Evolutionary conservation across 1,140 invertebrate species (phyloP).

Genomic region (Magallana angulata): DNA sequence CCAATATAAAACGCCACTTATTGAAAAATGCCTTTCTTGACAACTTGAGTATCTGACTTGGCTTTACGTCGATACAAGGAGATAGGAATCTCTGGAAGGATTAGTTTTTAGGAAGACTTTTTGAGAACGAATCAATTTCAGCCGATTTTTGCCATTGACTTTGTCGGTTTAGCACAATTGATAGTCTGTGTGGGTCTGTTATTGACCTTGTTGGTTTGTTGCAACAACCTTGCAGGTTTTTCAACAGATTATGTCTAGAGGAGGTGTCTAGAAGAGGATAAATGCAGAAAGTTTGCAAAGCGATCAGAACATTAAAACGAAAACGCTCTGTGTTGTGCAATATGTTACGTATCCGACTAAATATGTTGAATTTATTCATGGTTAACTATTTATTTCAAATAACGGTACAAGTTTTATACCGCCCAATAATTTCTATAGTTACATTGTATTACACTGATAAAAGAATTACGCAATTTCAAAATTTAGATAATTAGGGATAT

Average conservation of each 20-base stretch:
- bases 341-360: too few relatives aligned
- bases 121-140: background rate
- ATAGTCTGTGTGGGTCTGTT: background rate
- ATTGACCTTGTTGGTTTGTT: background rate
- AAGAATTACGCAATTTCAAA: too few relatives aligned
- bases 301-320: too few relatives aligned
- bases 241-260: background rate
- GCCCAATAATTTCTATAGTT: too few relatives aligned
- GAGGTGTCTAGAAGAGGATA: too few relatives aligned
- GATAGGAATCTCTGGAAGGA: constrained; percentile 8
- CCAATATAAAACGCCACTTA: background rate
- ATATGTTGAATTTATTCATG: too few relatives aligned
- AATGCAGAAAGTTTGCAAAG: too few relatives aligned
- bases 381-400: too few relatives aligned
- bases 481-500: too few relatives aligned
- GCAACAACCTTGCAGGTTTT: background rate
- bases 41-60: constrained; percentile 16
- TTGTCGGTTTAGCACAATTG: background rate
- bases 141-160: background rate
- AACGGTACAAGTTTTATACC: too few relatives aligned
- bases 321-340: too few relatives aligned
- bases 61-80: constrained; percentile 7
- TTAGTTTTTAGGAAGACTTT: background rate
- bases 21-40: background rate
- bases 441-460: too few relatives aligned